Evolutionary conservation across 2,888 invertebrate species (phyloP).

Genomic region (Lagria hirta): DNA sequence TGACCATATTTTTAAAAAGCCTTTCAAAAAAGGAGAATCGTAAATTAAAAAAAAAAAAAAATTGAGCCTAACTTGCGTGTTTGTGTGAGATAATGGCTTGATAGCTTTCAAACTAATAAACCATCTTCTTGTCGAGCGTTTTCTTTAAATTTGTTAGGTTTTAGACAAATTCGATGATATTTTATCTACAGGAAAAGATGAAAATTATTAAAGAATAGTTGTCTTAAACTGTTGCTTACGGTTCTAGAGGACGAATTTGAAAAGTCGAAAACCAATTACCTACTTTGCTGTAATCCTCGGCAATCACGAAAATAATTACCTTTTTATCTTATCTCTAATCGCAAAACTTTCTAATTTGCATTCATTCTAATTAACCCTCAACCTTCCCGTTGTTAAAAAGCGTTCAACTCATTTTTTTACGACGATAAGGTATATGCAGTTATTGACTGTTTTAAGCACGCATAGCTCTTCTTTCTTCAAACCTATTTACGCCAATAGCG

Average conservation of each 20-base stretch:
- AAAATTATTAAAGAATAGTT: too few relatives aligned
- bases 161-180: too few relatives aligned
- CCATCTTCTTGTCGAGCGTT: too few relatives aligned
- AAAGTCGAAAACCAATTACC: slow-evolving; percentile 41
- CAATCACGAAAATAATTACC: slow-evolving; percentile 51
- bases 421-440: slow-evolving; percentile 16
- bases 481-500: slow-evolving; percentile 17
- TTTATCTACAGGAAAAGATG: too few relatives aligned
- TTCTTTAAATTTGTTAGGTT: too few relatives aligned
- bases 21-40: too few relatives aligned
- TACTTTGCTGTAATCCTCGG: slow-evolving; percentile 39
- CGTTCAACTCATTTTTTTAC: slow-evolving; percentile 4
- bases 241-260: slow-evolving; percentile 17
- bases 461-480: slow-evolving; percentile 21
- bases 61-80: too few relatives aligned
- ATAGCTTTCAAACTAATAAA: too few relatives aligned
- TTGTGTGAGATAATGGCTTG: too few relatives aligned
- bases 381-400: slow-evolving; percentile 13
- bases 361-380: slow-evolving; percentile 25
- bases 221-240: too few relatives aligned
- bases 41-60: too few relatives aligned
- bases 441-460: slow-evolving; percentile 18
- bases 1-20: too few relatives aligned
- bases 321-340: slow-evolving; percentile 50
- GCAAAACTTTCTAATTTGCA: slow-evolving; percentile 36